Percentiles rank a stretch among this genome's conserved stretches.
Conservation (phyloP, 1,140 invertebrate species). For the Drosophila murphyi region DNA sequence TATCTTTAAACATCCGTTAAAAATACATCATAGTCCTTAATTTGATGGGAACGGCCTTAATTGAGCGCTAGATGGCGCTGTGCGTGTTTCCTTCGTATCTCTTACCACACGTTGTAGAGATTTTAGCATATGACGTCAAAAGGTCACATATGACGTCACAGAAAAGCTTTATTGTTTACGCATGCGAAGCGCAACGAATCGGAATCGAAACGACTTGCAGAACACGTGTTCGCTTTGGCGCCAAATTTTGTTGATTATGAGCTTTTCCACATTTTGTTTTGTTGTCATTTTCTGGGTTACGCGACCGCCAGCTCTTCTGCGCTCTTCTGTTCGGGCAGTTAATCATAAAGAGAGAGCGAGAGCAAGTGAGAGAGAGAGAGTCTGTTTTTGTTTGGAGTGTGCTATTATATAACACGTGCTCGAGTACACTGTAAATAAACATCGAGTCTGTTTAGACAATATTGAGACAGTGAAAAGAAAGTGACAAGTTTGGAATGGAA, state of each 20-base stretch:
- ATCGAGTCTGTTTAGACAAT: neutral
- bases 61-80: conserved; percentile 57
- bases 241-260: conserved; percentile 59
- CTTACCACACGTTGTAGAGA: conserved; percentile 48
- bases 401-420: conserved; percentile 69
- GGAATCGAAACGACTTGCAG: conserved; percentile 41
- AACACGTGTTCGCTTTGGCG: conserved; percentile 64
- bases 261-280: conserved; percentile 61
- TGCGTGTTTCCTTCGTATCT: neutral
- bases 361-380: neutral
- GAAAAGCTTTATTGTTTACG: conserved; percentile 77
- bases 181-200: conserved; percentile 51
- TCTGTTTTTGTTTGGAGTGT: conserved; percentile 8
- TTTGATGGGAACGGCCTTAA: neutral
- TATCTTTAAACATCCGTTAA: too few relatives aligned
- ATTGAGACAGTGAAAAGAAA: too few relatives aligned
- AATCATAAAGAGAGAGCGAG: neutral
- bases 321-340: conserved; percentile 21
- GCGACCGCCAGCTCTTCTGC: conserved; percentile 25
- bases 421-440: conserved; percentile 22
- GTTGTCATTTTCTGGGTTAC: conserved; percentile 67
- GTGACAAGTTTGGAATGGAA: too few relatives aligned
- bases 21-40: too few relatives aligned
- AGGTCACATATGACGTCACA: conserved; percentile 69
- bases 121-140: conserved; percentile 62